A percentile compares a stretch with the other conserved stretches of the same genome.
phyloP scores from a whole-genome alignment of 2,797 vertebrate species.

The Anguilla anguilla region DNA sequence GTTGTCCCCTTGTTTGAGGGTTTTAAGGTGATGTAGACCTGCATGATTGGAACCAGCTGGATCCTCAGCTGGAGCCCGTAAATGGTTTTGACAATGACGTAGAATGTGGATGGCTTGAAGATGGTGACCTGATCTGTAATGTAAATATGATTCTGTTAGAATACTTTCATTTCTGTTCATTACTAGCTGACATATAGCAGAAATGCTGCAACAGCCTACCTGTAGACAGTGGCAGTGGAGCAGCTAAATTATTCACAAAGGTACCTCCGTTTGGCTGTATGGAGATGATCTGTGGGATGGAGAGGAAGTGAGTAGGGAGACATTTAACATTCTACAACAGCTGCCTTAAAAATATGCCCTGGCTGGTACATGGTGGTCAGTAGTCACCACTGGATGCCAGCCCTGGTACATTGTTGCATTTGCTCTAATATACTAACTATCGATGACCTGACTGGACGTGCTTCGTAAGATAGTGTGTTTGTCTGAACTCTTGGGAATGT shows the following conservation, averaged over 20 bases:
- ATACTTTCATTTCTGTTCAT: not conserved
- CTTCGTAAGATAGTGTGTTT: no score
- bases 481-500: no score
- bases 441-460: no score
- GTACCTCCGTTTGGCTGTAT: slow-evolving; percentile 78
- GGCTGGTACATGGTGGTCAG: not conserved
- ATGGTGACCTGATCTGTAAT: slow-evolving; percentile 65
- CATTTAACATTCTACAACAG: not conserved
- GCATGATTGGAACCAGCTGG: slow-evolving; percentile 81
- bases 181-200: not conserved
- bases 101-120: slow-evolving; percentile 80
- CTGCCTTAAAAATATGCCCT: not conserved
- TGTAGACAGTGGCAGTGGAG: slow-evolving; percentile 79
- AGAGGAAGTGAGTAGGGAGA: slow-evolving; percentile 16
- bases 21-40: slow-evolving; percentile 72
- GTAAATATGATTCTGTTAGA: not conserved
- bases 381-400: no score
- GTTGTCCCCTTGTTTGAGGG: slow-evolving; percentile 62
- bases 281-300: slow-evolving; percentile 68
- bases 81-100: slow-evolving; percentile 70
- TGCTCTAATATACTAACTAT: not conserved
- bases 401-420: not conserved
- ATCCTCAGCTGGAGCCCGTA: slow-evolving; percentile 75
- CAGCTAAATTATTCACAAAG: slow-evolving; percentile 80
- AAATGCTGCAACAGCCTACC: slow-evolving; percentile 61